Base-by-base conservation (phyloP, 2,888 invertebrate species). In the Himalopsyche kuldschensis region DNA sequence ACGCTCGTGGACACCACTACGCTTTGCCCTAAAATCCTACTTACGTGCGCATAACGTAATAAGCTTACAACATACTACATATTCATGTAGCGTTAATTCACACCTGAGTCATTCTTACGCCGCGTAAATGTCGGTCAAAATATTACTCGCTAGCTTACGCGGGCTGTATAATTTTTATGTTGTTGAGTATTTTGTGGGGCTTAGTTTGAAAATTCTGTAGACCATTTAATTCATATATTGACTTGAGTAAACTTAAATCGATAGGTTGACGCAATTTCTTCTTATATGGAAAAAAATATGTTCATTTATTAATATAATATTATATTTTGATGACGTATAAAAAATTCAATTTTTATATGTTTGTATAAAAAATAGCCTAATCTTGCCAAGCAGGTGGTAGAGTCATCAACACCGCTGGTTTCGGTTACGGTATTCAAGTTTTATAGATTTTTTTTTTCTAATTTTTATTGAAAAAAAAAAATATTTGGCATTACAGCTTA, bases 1-100 rank as follows among this genome's bases (percentile, higher is more conserved):
- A 69, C 30, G 69, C 2, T 27, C 69, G 69, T 6, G 30, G 69
- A 69, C 69, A 69, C 27, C 69, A 30, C 69, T 79, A 48, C 79
- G 48, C 79, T 79, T 79, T 20, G 55, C 78, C 69, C 77, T 47
- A 30, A 78, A 78, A 82, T 78, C 82, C 82, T 82, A 82, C 78
- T 78, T 41, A 32, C 46, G 78, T 78, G 48, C 41, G 78, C 35
- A 69, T 69, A 69, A 69, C 78, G 78, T 47, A 79, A 79, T 79
- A 79, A 69, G 69, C 69, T 69, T 69, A 69, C 69, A 69, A 69
- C 27, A 69, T 69, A 27, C 69, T 69, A 69, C 69, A 69, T 69
- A 69, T 69, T 69, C 69, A 69, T 69, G 69, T 69, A 69, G 69
- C 69, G 69, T 69, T 69, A 69, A 69, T 69, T 69, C 69, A 69